Conservation (phyloP, 2,888 invertebrate genomes). For the Drosophila kokeensis region DNA sequence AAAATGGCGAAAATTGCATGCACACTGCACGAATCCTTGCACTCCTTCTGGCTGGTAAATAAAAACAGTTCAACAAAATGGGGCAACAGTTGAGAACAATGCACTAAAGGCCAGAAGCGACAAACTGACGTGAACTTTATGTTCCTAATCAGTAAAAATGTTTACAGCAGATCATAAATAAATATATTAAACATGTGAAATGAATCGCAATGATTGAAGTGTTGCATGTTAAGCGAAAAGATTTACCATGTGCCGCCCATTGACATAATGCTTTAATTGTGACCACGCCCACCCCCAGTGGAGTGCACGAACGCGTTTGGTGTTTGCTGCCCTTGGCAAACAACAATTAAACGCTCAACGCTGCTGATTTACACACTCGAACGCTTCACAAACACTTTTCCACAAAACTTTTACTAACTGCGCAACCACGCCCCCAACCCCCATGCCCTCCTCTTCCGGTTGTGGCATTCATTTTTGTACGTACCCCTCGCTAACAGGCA, state of each 20-base stretch:
- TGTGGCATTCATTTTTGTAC: constrained; percentile 41
- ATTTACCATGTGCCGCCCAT: constrained; percentile 12
- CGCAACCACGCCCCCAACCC: neutral
- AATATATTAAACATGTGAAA: neutral
- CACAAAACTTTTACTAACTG: constrained; percentile 55
- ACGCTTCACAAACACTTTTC: constrained; percentile 64
- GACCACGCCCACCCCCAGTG: constrained; percentile 23
- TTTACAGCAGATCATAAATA: neutral
- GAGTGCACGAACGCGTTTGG: constrained; percentile 35
- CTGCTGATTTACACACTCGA: constrained; percentile 66
- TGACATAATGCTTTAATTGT: constrained; percentile 62
- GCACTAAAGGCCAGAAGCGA: constrained; percentile 16
- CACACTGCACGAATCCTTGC: constrained; percentile 55
- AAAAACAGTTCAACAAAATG: constrained; percentile 50
- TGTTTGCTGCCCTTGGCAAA: constrained; percentile 58
- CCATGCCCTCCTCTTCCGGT: neutral
- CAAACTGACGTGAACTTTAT: constrained; percentile 8
- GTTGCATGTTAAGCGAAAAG: neutral
- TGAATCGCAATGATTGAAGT: neutral
- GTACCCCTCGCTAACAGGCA: constrained; percentile 10
- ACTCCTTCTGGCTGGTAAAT: constrained; percentile 37
- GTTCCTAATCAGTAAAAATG: neutral
- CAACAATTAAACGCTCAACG: constrained; percentile 73
- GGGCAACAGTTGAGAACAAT: constrained; percentile 12
- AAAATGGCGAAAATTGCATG: constrained; percentile 80